A percentile compares a stretch with the other conserved stretches of the same genome.
Evolutionary conservation across 2,797 vertebrate genomes (phyloP).

Genomic region (Ptychadena robeensis): DNA sequence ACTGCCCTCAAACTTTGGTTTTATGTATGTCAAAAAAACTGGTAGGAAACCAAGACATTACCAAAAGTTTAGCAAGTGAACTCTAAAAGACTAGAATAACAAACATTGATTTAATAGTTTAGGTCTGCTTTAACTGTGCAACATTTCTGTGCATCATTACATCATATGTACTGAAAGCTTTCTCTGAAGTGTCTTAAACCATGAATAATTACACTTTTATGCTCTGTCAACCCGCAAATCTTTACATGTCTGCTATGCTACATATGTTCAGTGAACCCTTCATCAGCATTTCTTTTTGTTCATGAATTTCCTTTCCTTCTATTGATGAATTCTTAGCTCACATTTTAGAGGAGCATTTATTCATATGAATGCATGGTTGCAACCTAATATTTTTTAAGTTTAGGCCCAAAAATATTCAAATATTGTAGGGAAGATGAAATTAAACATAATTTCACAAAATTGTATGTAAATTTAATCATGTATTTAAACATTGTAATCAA

Average conservation of each 20-base stretch:
- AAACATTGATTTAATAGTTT: background rate
- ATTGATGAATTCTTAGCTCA: background rate
- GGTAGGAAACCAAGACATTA: no score
- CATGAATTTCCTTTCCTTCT: background rate
- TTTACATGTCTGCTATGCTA: conserved; percentile 27
- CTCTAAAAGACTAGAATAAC: background rate
- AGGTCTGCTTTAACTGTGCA: background rate
- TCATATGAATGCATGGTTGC: background rate
- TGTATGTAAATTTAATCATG: background rate
- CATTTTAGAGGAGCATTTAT: background rate
- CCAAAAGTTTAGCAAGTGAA: background rate
- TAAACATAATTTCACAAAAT: background rate
- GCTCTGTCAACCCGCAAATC: conserved; percentile 43
- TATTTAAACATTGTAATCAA: background rate
- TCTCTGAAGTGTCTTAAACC: conserved; percentile 40
- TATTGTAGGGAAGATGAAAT: background rate
- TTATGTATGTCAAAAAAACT: background rate
- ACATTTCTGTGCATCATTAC: conserved; percentile 17
- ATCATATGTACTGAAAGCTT: conserved; percentile 41
- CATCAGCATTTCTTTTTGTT: conserved; percentile 22
- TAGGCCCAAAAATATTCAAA: background rate
- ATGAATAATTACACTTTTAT: conserved; percentile 52
- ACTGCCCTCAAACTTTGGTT: background rate
- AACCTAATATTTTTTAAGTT: background rate
- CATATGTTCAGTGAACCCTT: conserved; percentile 45